Percentiles rank a stretch among this genome's conserved stretches.
phyloP scores from a whole-genome alignment of 1,140 invertebrate genomes.

The Bombus turneri region DNA sequence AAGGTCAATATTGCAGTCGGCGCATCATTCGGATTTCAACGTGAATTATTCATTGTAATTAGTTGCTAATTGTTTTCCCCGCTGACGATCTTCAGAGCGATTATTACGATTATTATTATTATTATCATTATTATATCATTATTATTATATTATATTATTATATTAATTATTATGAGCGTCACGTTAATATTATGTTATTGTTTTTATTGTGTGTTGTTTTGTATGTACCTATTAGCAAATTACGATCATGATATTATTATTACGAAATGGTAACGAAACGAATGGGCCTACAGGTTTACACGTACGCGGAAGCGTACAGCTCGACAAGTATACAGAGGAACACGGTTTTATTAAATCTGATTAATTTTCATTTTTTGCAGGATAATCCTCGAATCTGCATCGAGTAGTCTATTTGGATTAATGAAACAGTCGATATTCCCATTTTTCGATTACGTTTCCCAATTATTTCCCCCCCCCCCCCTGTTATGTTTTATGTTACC shows the following conservation, averaged over 20 bases:
- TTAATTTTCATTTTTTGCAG: background rate
- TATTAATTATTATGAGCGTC: conserved; percentile 80
- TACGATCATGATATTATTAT: conserved; percentile 78
- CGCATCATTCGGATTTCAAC: conserved; percentile 72
- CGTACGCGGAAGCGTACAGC: background rate
- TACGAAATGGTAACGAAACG: conserved; percentile 66
- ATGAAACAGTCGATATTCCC: background rate
- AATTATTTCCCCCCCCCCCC: background rate
- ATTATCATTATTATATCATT: conserved; percentile 70
- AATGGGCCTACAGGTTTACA: conserved; percentile 70
- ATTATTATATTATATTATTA: conserved; percentile 75
- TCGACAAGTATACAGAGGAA: conserved; percentile 2
- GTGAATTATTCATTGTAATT: conserved; percentile 74
- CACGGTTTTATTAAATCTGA: background rate
- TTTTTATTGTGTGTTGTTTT: conserved; percentile 84
- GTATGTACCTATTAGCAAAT: conserved; percentile 81
- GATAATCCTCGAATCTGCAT: background rate
- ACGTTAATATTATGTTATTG: conserved; percentile 83
- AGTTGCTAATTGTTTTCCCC: conserved; percentile 79
- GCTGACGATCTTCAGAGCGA: conserved; percentile 78
- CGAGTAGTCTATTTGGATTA: background rate
- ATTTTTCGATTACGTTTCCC: background rate
- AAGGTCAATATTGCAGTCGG: conserved; percentile 62
- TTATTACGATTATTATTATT: conserved; percentile 76
- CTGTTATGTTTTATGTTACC: background rate